Evolutionary conservation across 53 echinoderm and acorn worm species (phyloP).

Genomic region (Arbacia lixula): DNA sequence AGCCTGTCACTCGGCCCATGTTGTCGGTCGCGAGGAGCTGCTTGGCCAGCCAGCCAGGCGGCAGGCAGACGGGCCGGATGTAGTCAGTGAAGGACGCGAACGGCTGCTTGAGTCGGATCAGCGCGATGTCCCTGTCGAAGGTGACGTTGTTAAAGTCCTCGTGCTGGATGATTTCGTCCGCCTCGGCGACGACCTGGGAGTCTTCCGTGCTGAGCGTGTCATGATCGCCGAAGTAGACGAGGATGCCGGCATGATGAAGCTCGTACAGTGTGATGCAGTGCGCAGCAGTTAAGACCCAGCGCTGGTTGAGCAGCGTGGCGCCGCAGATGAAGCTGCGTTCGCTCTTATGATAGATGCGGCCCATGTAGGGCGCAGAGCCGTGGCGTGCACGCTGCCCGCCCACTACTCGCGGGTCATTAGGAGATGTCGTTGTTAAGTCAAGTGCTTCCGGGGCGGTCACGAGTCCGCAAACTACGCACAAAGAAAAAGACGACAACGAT

Average conservation of each 20-base stretch:
- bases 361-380: constrained; percentile 93
- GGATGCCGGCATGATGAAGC: constrained; percentile 1
- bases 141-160: constrained; percentile 47
- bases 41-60: constrained; percentile 44
- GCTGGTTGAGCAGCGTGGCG: constrained; percentile 73
- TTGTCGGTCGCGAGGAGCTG: constrained; percentile 35
- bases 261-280: constrained; percentile 58
- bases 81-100: constrained; percentile 68
- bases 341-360: constrained; percentile 58
- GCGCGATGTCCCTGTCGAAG: constrained; percentile 82
- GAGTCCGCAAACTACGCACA: constrained; percentile 84
- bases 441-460: constrained; percentile 66
- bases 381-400: constrained; percentile 65
- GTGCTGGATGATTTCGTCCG: constrained; percentile 53
- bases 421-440: neutral
- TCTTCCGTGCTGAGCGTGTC: constrained; percentile 58
- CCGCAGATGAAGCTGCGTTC: constrained; percentile 64
- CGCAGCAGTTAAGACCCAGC: constrained; percentile 86
- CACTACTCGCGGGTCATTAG: constrained; percentile 58
- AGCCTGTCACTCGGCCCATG: constrained; percentile 68
- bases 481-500: too few relatives aligned
- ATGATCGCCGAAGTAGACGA: constrained; percentile 82
- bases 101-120: constrained; percentile 61
- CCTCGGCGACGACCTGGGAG: constrained; percentile 48
- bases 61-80: constrained; percentile 83